A percentile compares a stretch with the other conserved stretches of the same genome.
Conservation (phyloP, 2,113 vertebrate genomes). For the Myocastor coypus region DNA sequence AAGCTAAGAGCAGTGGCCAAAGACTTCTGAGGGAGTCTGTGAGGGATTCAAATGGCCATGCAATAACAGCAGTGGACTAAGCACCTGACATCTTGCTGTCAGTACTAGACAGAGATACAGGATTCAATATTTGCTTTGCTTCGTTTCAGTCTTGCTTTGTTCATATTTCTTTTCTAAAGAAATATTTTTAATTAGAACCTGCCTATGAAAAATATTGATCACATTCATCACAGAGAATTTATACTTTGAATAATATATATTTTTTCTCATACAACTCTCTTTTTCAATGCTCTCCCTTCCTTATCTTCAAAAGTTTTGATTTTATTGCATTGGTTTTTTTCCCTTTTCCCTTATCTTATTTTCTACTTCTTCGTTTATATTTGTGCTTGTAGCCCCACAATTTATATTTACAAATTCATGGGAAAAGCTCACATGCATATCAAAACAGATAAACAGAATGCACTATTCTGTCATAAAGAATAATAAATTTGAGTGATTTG, state of each 20-base stretch:
- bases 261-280: not conserved
- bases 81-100: not conserved
- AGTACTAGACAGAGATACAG: not conserved
- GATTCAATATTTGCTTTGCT: not conserved
- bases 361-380: no score
- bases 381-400: no score
- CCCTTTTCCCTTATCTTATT: no score
- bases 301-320: no score
- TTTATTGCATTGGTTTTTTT: no score
- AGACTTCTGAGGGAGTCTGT: not conserved
- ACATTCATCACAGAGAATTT: not conserved
- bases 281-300: no score
- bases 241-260: not conserved
- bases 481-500: no score
- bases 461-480: no score
- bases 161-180: not conserved
- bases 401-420: no score
- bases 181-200: not conserved
- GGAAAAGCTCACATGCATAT: no score
- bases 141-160: not conserved
- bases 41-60: not conserved
- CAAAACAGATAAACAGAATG: no score
- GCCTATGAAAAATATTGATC: not conserved
- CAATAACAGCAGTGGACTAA: not conserved
- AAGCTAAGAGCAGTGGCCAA: not conserved